Evolutionary conservation across 2,113 vertebrate species (phyloP).

Genomic region (Pungitius pungitius): DNA sequence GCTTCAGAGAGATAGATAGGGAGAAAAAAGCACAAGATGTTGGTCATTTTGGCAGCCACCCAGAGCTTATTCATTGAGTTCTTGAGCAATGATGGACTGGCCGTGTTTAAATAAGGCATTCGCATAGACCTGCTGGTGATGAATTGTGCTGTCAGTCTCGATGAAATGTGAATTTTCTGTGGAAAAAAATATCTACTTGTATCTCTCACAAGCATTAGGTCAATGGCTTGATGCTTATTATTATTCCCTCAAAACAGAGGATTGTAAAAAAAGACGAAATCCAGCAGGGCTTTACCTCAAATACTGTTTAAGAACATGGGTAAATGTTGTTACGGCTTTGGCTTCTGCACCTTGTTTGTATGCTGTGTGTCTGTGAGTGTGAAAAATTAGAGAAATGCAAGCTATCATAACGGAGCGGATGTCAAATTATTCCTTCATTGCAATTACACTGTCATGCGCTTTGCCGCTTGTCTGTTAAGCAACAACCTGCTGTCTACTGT

Average conservation of each 20-base stretch:
- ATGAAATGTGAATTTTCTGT: constrained; percentile 63
- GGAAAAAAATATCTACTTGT: constrained; percentile 47
- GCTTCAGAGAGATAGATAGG: constrained; percentile 5
- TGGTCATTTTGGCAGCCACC: constrained; percentile 26
- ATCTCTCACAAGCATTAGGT: constrained; percentile 23
- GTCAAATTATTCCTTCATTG: constrained; percentile 75
- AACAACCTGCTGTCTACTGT: constrained; percentile 62
- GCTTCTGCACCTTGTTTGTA: constrained; percentile 14
- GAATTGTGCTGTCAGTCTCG: constrained; percentile 64
- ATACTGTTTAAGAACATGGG: constrained; percentile 3
- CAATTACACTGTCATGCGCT: constrained; percentile 68
- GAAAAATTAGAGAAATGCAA: constrained; percentile 62
- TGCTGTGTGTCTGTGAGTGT: constrained; percentile 27
- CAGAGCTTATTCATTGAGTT: constrained; percentile 54
- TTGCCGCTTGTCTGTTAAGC: constrained; percentile 62
- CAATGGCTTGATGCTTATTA: constrained; percentile 50
- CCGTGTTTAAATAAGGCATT: constrained; percentile 61
- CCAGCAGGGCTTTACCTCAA: constrained; percentile 14
- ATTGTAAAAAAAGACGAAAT: constrained; percentile 20
- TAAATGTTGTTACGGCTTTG: constrained; percentile 7
- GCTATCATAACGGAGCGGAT: constrained; percentile 68
- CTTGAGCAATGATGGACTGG: constrained; percentile 56
- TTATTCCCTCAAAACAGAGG: constrained; percentile 29
- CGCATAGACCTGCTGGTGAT: constrained; percentile 55
- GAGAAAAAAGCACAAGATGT: constrained; percentile 24